Evolutionary conservation across 2,888 invertebrate species (phyloP).

Genomic region (Scaptomyza caliginosa): DNA sequence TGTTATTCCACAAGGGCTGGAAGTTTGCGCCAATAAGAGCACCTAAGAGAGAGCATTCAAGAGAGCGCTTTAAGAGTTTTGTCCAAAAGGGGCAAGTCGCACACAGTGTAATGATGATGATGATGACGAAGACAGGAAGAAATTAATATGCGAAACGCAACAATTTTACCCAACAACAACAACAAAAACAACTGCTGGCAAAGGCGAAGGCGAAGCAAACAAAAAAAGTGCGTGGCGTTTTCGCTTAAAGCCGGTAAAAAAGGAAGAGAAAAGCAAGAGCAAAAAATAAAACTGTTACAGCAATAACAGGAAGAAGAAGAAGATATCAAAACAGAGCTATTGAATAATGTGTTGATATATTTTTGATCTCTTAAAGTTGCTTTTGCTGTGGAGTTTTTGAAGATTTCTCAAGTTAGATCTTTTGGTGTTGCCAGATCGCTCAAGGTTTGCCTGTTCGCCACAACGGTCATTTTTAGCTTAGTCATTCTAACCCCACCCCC

Average conservation of each 20-base stretch:
- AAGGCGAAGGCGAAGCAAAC: background rate
- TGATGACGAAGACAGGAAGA: conserved; percentile 61
- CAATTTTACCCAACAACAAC: conserved; percentile 75
- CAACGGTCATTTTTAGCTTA: conserved; percentile 28
- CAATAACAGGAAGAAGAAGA: conserved; percentile 35
- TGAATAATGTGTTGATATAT: conserved; percentile 52
- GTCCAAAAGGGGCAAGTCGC: conserved; percentile 32
- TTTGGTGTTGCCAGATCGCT: no score
- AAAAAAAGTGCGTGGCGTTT: conserved; percentile 58
- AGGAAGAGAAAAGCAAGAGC: conserved; percentile 20
- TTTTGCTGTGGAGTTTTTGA: no score
- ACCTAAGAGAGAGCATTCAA: conserved; percentile 54
- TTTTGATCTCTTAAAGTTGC: no score
- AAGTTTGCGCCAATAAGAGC: conserved; percentile 71
- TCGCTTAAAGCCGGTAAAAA: conserved; percentile 63
- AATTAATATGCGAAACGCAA: conserved; percentile 80
- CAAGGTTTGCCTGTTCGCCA: no score
- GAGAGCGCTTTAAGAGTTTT: conserved; percentile 49
- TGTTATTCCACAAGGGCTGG: conserved; percentile 45
- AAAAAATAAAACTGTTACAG: conserved; percentile 36
- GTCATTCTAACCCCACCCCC: conserved; percentile 42
- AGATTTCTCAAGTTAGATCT: no score
- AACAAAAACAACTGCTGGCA: conserved; percentile 37
- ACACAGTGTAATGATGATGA: conserved; percentile 39
- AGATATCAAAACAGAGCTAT: conserved; percentile 44